Conservation (phyloP, 2,113 vertebrate species). For the Paratilapia polleni region DNA sequence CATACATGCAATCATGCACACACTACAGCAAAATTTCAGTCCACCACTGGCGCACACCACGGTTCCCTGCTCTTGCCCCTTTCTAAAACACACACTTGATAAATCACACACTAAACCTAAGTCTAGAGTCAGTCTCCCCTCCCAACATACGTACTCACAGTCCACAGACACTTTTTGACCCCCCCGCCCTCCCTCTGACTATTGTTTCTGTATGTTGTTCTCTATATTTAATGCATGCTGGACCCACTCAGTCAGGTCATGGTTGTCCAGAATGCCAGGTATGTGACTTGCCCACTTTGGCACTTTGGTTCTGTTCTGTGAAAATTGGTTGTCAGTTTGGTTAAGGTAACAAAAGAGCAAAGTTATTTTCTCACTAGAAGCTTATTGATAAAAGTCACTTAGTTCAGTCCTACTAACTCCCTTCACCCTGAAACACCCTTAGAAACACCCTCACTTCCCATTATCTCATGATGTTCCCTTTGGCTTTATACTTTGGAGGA, state of each 20-base stretch:
- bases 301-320: conserved; percentile 66
- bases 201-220: conserved; percentile 82
- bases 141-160: conserved; percentile 41
- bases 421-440: conserved; percentile 8
- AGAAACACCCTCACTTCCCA: neutral
- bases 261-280: conserved; percentile 99
- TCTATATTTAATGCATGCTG: conserved; percentile 85
- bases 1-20: conserved; percentile 29
- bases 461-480: conserved; percentile 25
- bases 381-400: conserved; percentile 5
- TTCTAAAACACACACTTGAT: neutral
- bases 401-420: conserved; percentile 48
- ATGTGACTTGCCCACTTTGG: conserved; percentile 78
- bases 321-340: conserved; percentile 64
- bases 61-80: neutral
- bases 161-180: conserved; percentile 65
- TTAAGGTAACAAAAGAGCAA: conserved; percentile 38
- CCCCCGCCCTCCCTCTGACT: conserved; percentile 75
- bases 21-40: conserved; percentile 28
- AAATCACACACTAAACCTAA: neutral
- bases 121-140: conserved; percentile 7
- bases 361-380: conserved; percentile 10
- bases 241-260: conserved; percentile 97
- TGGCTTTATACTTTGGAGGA: conserved; percentile 13
- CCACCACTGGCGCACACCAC: conserved; percentile 27